A percentile compares a stretch with the other conserved stretches of the same genome.
phyloP scores from a whole-genome alignment of 2,113 vertebrate genomes.

The Cygnus buccinator region DNA sequence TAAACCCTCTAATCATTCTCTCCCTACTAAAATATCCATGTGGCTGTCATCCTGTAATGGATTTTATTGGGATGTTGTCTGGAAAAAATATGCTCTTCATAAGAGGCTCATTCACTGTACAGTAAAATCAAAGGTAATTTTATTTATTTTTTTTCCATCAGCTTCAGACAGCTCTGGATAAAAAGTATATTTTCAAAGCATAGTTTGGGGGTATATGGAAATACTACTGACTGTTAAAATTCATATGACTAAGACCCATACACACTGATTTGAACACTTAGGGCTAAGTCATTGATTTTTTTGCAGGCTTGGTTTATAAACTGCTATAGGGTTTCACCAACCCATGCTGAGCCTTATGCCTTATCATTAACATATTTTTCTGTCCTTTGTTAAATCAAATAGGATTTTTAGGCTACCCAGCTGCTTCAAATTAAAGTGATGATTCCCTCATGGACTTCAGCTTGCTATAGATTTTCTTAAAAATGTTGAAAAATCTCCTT shows the following conservation, averaged over 20 bases:
- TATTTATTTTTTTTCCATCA: neutral
- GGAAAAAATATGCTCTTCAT: fast-evolving
- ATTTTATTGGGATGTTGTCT: neutral
- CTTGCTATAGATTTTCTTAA: constrained; percentile 35
- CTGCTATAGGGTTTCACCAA: neutral
- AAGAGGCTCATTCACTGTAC: neutral
- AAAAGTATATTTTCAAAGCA: neutral
- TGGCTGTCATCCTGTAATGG: neutral
- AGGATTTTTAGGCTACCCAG: neutral
- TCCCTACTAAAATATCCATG: neutral
- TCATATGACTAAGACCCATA: neutral
- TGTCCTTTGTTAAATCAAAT: constrained; percentile 17
- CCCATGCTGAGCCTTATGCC: neutral
- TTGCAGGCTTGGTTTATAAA: neutral
- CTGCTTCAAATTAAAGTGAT: neutral
- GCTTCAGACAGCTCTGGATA: neutral
- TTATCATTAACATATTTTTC: constrained; percentile 32
- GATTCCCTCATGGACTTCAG: neutral
- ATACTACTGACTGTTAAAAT: constrained; percentile 2
- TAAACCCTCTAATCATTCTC: neutral
- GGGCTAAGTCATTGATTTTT: constrained; percentile 13
- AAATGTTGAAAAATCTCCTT: neutral
- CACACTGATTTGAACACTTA: neutral
- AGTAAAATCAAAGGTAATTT: neutral
- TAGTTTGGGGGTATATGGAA: neutral